Evolutionary conservation across 2,797 vertebrate genomes (phyloP), one percentile per base, ranked within the genome.

Genomic region (Darevskia nairensis): DNA sequence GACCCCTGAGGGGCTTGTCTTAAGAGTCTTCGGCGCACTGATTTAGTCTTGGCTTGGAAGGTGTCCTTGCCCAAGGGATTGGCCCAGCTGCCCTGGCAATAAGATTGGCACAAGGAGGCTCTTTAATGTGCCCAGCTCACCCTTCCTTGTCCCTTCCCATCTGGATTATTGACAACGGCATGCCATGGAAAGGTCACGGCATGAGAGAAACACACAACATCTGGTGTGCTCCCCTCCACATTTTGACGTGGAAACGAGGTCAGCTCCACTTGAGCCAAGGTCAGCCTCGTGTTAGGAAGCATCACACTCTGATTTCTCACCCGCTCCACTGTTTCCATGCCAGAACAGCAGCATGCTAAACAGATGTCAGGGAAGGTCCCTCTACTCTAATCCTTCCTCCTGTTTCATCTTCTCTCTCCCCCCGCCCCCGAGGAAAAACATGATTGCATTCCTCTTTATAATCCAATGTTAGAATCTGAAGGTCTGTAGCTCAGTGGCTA

Each of bases 241-340:
- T 94, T 94, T 94, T 0, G 29, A 93, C 86, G 89, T 86, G 88
- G 44, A 80, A 61, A 74, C 88, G 81, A 94, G 95, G 94, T 95
- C 94, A 92, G 75, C 88, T 25, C 90, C 88, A 89, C 91, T 94
- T 92, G 35, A 89, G 35, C 0, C 89, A 86, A 90, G 93, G 95
- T 94, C 94, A 91, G 80, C 80, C 93, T 89, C 89, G 85, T 94
- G 92, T 93, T 94, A 93, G 91, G 92, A 84, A 86, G 86, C 23
- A 25, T 44, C 39, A 46, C 78, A 89, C 92, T 74, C 85, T 3
- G 8, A 76, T 44, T 0, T 66, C 88, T 80, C 32, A 1, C 71
- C 81, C 86, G 10, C 59, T 50, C 50, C 23, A 3, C 59, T 35
- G 8, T 32, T 21, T 81, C 83, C 0, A 0, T 0, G 19, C 59